Conservation (phyloP, 2,797 vertebrate genomes). For the Apogon hyalosoma region DNA sequence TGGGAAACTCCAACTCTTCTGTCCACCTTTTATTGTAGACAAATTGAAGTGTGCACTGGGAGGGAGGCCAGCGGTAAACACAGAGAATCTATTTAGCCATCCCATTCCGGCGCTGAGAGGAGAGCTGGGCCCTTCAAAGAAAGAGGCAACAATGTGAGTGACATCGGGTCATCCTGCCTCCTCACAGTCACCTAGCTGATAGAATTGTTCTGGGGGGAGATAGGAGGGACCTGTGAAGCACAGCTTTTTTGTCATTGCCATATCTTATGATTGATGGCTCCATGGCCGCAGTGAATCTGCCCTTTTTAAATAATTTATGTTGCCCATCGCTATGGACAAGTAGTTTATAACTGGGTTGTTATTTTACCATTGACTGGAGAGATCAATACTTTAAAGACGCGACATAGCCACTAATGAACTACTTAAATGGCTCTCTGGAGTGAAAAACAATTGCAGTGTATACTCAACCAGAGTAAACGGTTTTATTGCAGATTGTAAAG, state of each 20-base stretch:
- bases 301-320: slow-evolving; percentile 99
- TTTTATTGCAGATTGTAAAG: slow-evolving; percentile 60
- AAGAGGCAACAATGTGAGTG: slow-evolving; percentile 95
- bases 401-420: slow-evolving; percentile 88
- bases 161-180: slow-evolving; percentile 93
- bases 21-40: slow-evolving; percentile 94
- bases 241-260: slow-evolving; percentile 95
- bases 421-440: slow-evolving; percentile 85
- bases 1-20: slow-evolving; percentile 89
- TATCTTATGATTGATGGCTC: slow-evolving; percentile 99
- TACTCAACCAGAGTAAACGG: slow-evolving; percentile 68
- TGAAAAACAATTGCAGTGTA: slow-evolving; percentile 79
- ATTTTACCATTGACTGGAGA: slow-evolving; percentile 98
- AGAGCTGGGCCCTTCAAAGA: slow-evolving; percentile 93
- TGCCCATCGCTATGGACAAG: slow-evolving; percentile 95
- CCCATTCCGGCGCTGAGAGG: slow-evolving; percentile 91
- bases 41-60: slow-evolving; percentile 93
- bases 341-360: slow-evolving; percentile 98
- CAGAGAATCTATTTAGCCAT: slow-evolving; percentile 96
- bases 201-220: slow-evolving; percentile 95
- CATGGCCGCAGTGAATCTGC: slow-evolving; percentile 97
- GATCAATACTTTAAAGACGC: slow-evolving; percentile 97
- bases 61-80: slow-evolving; percentile 90
- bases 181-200: slow-evolving; percentile 96
- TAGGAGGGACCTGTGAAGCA: slow-evolving; percentile 92